Base-by-base conservation (phyloP, 2,797 vertebrate genomes). In the Sebastes steindachneri region DNA sequence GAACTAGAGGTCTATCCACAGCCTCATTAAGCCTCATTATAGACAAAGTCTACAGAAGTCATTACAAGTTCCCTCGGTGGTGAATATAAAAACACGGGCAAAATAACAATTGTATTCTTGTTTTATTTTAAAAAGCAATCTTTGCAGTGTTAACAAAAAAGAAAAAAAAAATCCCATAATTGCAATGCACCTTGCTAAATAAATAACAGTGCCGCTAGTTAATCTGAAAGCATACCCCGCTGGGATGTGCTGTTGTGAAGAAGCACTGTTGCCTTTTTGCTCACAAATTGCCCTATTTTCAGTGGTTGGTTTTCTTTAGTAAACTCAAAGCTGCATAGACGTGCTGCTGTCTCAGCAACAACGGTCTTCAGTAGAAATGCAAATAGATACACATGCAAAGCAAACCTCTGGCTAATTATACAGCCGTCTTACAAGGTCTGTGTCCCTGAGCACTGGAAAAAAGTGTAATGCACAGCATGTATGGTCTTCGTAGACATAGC, bases 271-370 rank as follows among this genome's bases (percentile, higher is more conserved):
- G 89, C 89, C 93, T 94, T 94, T 96, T 95, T 95, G 95, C 95
- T 96, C 95, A 95, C 94, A 96, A 96, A 96, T 95, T 96, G 94
- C 92, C 92, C 95, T 95, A 95, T 95, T 95, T 96, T 93, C 93
- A 90, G 86, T 79, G 75, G 76, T 81, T 92, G 89, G 82, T 90
- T 91, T 92, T 90, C 88, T 90, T 94, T 92, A 91, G 92, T 93
- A 82, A 93, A 90, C 88, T 82, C 91, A 93, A 92, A 94, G 86
- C 94, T 83, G 89, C 33, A 73, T 29, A 83, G 85, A 91, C 57
- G 10, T 17, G 76, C 72, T 92, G 95, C 95, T 94, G 94, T 80
- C 91, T 95, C 95, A 96, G 95, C 95, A 96, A 93, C 91, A 92
- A 89, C 75, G 60, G 70, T 86, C 85, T 92, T 94, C 92, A 87